A percentile compares a stretch with the other conserved stretches of the same genome.
Conservation (phyloP, 2,797 vertebrate species). For the Tenualosa thibaudeaui region DNA sequence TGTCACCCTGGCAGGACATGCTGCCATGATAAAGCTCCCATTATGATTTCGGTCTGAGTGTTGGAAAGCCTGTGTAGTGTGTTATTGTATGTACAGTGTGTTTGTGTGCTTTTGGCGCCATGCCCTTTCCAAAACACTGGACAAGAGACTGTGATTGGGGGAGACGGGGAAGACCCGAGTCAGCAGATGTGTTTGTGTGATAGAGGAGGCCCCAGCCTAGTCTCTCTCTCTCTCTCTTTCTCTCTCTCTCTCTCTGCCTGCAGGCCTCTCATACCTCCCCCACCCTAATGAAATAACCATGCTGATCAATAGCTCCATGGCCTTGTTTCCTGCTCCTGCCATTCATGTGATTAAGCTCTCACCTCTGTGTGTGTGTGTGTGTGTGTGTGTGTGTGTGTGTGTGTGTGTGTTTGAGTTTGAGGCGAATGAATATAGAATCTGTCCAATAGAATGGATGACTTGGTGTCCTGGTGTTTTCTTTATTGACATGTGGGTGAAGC, state of each 20-base stretch:
- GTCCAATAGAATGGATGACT: background rate
- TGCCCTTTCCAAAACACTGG: slow-evolving; percentile 19
- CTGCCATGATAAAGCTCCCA: background rate
- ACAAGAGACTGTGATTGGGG: slow-evolving; percentile 2
- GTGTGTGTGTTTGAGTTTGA: slow-evolving; percentile 10
- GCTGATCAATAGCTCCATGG: slow-evolving; percentile 13
- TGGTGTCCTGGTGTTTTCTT: background rate
- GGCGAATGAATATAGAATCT: background rate
- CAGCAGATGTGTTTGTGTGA: slow-evolving; percentile 6
- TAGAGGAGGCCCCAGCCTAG: background rate
- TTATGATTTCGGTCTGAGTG: background rate
- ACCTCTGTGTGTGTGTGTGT: background rate
- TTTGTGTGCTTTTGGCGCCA: background rate
- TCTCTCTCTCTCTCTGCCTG: background rate
- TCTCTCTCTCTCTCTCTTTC: background rate
- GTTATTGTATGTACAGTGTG: background rate
- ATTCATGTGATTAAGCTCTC: slow-evolving; percentile 9
- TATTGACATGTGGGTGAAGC: background rate
- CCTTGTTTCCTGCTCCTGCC: slow-evolving; percentile 22
- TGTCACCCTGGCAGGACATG: background rate
- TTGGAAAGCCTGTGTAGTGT: background rate
- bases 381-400: slow-evolving; percentile 15
- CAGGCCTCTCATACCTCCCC: background rate
- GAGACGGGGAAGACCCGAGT: slow-evolving; percentile 10
- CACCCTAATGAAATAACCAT: slow-evolving; percentile 11